phyloP scores from a whole-genome alignment of 2,797 vertebrate species.

The Emys orbicularis region DNA sequence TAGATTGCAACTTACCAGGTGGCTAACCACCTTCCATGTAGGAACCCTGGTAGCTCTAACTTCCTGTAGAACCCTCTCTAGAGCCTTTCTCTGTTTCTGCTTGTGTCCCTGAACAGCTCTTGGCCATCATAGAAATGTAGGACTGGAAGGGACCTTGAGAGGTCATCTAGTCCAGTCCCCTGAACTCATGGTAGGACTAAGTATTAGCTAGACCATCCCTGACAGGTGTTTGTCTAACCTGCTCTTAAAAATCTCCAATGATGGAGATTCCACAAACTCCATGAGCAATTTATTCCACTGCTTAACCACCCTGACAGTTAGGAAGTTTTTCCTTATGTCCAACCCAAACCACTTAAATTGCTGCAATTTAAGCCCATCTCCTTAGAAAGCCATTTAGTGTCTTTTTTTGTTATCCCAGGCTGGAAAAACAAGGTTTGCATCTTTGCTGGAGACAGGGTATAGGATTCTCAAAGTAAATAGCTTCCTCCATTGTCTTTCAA shows the following conservation, averaged over 20 bases:
- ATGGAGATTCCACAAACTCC: no score
- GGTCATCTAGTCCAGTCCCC: no score
- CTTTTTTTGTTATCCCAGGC: slow-evolving; percentile 65
- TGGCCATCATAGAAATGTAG: neutral
- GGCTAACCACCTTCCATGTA: neutral
- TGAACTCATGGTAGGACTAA: no score
- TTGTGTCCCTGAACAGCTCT: slow-evolving; percentile 43
- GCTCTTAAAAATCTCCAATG: no score
- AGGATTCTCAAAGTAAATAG: slow-evolving; percentile 72
- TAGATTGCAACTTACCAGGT: slow-evolving; percentile 16
- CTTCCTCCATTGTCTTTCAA: slow-evolving; percentile 70
- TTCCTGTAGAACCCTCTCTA: slow-evolving; percentile 45
- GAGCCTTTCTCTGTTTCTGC: slow-evolving; percentile 30
- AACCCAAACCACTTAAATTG: no score
- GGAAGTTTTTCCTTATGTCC: no score
- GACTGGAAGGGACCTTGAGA: no score
- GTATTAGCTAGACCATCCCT: no score
- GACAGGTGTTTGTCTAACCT: no score
- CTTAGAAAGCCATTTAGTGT: slow-evolving; percentile 68
- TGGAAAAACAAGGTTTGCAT: slow-evolving; percentile 9
- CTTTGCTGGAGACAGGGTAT: slow-evolving; percentile 70
- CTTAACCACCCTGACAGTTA: no score
- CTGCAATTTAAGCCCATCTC: slow-evolving; percentile 26
- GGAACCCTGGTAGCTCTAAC: slow-evolving; percentile 50
- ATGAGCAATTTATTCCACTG: no score